Percentiles rank a stretch among this genome's conserved stretches.
Conservation (phyloP, 2,888 invertebrate species). For the Ophion costatus region DNA sequence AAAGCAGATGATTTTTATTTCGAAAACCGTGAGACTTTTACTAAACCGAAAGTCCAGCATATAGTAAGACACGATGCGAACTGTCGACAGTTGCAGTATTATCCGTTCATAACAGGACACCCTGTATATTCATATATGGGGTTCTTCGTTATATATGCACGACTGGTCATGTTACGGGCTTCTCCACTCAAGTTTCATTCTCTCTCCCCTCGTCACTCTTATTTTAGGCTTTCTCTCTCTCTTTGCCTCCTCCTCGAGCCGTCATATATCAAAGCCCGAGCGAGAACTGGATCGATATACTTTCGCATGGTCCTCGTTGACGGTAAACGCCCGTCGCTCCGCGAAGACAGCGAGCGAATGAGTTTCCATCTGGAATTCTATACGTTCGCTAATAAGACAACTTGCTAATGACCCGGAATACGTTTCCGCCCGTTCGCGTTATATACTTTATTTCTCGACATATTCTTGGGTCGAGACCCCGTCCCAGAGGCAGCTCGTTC, state of each 20-base stretch:
- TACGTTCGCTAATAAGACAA: slow-evolving; percentile 60
- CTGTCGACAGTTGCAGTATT: too few relatives aligned
- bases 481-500: background rate
- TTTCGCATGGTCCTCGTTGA: slow-evolving; percentile 47
- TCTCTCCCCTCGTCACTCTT: slow-evolving; percentile 5
- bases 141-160: slow-evolving; percentile 46
- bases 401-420: slow-evolving; percentile 39
- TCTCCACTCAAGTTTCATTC: slow-evolving; percentile 17
- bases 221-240: background rate
- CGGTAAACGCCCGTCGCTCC: slow-evolving; percentile 62
- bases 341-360: slow-evolving; percentile 58
- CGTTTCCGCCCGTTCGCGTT: background rate
- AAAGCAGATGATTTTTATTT: too few relatives aligned
- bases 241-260: slow-evolving; percentile 14
- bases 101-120: too few relatives aligned
- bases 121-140: background rate
- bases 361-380: slow-evolving; percentile 59
- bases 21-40: too few relatives aligned
- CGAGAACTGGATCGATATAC: slow-evolving; percentile 60
- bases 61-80: too few relatives aligned
- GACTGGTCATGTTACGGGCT: slow-evolving; percentile 47
- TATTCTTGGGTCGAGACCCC: background rate
- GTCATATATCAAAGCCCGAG: slow-evolving; percentile 59
- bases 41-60: too few relatives aligned
- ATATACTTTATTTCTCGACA: background rate